Evolutionary conservation across 2,113 vertebrate genomes (phyloP).

Genomic region (Nansenia antarctica): DNA sequence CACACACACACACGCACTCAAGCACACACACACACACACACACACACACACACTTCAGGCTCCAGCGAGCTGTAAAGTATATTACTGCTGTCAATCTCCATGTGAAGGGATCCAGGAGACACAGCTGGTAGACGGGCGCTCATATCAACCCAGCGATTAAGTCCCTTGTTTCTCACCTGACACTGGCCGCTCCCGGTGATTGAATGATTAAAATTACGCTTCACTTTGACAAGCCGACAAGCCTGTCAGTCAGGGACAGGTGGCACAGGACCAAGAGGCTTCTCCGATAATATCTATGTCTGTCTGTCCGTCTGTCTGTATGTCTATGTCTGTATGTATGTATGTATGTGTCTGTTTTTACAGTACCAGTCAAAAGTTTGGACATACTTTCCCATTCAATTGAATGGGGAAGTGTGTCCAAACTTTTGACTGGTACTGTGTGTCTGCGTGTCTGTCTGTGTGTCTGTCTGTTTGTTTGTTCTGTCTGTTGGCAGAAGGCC

Average conservation of each 20-base stretch:
- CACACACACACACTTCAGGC: constrained; percentile 1
- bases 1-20: too few relatives aligned
- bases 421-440: too few relatives aligned
- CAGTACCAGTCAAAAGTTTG: too few relatives aligned
- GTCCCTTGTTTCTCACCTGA: constrained; percentile 45
- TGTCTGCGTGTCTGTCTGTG: too few relatives aligned
- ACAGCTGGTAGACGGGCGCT: constrained; percentile 47
- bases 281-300: background rate
- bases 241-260: constrained; percentile 36
- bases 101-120: constrained; percentile 30
- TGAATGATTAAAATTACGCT: constrained; percentile 42
- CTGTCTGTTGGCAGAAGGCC: background rate
- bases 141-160: constrained; percentile 43
- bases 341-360: too few relatives aligned
- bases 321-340: too few relatives aligned
- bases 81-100: constrained; percentile 37
- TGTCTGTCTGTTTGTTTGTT: too few relatives aligned
- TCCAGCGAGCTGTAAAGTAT: constrained; percentile 22
- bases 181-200: constrained; percentile 24
- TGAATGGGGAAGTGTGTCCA: too few relatives aligned
- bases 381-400: too few relatives aligned
- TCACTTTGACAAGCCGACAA: constrained; percentile 35
- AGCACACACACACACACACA: too few relatives aligned
- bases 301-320: too few relatives aligned
- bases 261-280: background rate